Evolutionary conservation across 2,113 vertebrate species (phyloP).

Genomic region (Vireo altiloquus): DNA sequence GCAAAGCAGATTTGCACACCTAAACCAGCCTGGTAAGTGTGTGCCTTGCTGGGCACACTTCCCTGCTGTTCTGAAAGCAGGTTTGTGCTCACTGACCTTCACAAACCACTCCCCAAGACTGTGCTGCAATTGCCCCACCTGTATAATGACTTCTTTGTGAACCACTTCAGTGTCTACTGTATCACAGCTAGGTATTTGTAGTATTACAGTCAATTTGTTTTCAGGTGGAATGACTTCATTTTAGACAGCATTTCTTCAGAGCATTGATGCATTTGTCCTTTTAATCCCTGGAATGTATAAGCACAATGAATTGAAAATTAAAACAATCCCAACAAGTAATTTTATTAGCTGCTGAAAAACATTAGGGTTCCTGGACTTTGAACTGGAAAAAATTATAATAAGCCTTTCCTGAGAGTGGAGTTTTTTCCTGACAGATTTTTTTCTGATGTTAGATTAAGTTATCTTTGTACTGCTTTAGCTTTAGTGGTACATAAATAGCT

Average conservation of each 20-base stretch:
- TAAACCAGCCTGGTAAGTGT: not conserved
- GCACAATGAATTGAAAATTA: not conserved
- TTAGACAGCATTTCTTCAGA: conserved; percentile 31
- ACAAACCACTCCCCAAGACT: not conserved
- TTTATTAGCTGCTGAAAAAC: conserved; percentile 69
- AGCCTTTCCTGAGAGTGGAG: not conserved
- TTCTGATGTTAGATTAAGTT: conserved; percentile 39
- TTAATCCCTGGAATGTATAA: conserved; percentile 17
- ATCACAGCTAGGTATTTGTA: not conserved
- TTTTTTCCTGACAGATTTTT: conserved; percentile 1
- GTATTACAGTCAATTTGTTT: not conserved
- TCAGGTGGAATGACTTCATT: conserved; percentile 6
- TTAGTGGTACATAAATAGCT: conserved; percentile 20
- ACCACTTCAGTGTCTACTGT: not conserved
- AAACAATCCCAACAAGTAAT: not conserved
- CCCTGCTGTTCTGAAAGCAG: not conserved
- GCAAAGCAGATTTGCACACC: not conserved
- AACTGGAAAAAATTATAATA: conserved; percentile 35
- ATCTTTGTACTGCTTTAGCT: conserved; percentile 39
- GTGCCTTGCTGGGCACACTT: not conserved
- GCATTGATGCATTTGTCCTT: not conserved
- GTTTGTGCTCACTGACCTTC: not conserved
- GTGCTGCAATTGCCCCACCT: not conserved
- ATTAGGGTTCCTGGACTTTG: conserved; percentile 32
- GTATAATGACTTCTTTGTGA: not conserved